Base-by-base conservation (phyloP, 1,140 invertebrate species). In the Lasioglossum albipes region DNA sequence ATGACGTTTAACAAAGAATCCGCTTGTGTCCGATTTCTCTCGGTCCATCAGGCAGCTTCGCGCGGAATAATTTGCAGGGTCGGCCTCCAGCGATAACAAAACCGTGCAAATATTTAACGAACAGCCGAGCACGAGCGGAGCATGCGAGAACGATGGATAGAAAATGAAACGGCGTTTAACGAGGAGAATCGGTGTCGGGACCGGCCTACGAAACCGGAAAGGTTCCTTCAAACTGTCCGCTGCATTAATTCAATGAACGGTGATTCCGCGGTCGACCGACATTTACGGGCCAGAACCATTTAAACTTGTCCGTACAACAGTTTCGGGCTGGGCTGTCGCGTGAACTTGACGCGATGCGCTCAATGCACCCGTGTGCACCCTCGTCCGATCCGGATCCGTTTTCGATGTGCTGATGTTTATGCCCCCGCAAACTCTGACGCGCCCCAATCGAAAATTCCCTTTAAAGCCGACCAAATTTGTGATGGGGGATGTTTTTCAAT, bases 211-310 rank as follows among this genome's bases (percentile, higher is more conserved):
- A 18, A 36, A 36, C 36, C 20, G 18, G 7, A 36, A 62, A 49
- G 22, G 4, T 62, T 62, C 57, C 67, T 78, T 78, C 57, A 52
- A 78, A 71, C 75, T 78, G 75, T 77, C 75, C 54, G 5, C 67
- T 22, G 59, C 68, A 71, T 78, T 71, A 79, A 79, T 79, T 79
- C 66, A 66, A 74, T 62, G 70, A 79, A 79, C 41, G 49, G 62
- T 74, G 61, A 79, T 59, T 59, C 77, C 77, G 62, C 70, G 70
- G 76, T 79, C 52, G 59, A 18, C 70, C 68, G 59, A 70, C 70
- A 57, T 79, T 74, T 64, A 57, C 71, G 18, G 69, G 45, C 70
- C 42, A 9, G 62, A 36, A 66, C 49, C 70, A 49, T 79, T 79
- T 79, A 79, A 79, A 79, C 77, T 79, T 74, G 20, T 9, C 41